phyloP scores from a whole-genome alignment of 2,888 invertebrate species.

The Drosophila rubida region DNA sequence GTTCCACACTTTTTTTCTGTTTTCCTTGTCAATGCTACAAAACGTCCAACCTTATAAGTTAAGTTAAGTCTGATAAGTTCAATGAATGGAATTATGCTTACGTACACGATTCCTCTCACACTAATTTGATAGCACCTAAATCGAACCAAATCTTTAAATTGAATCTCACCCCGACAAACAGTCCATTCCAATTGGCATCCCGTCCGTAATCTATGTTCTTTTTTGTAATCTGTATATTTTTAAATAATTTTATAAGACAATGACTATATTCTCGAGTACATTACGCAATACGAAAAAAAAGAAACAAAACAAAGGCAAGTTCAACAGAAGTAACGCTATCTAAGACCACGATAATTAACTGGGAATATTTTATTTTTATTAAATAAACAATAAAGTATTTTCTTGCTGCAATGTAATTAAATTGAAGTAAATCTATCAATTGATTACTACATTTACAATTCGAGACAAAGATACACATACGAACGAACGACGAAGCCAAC shows the following conservation, averaged over 20 bases:
- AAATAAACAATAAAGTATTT: conserved; percentile 80
- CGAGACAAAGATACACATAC: conserved; percentile 37
- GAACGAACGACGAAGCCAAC: conserved; percentile 27
- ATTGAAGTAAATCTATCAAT: conserved; percentile 36
- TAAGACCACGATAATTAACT: conserved; percentile 26
- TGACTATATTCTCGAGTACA: conserved; percentile 37
- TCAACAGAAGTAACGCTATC: not conserved
- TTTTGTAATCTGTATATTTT: conserved; percentile 50
- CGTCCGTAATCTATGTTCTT: conserved; percentile 40
- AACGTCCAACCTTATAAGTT: conserved; percentile 72
- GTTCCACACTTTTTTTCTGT: conserved; percentile 7
- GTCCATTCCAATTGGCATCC: conserved; percentile 29
- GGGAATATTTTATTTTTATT: conserved; percentile 81
- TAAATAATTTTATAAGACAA: conserved; percentile 47
- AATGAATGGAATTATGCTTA: conserved; percentile 1
- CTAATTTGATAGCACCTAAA: conserved; percentile 25
- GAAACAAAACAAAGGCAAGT: conserved; percentile 13
- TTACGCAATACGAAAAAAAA: conserved; percentile 15
- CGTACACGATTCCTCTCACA: conserved; percentile 8
- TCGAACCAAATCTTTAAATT: not conserved
- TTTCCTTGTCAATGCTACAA: conserved; percentile 36
- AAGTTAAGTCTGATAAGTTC: conserved; percentile 73
- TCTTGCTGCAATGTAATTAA: conserved; percentile 58
- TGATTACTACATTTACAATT: conserved; percentile 28
- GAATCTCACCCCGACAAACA: conserved; percentile 2